Base-by-base conservation (phyloP, 2,888 invertebrate genomes). In the Phyllotreta cruciferae region DNA sequence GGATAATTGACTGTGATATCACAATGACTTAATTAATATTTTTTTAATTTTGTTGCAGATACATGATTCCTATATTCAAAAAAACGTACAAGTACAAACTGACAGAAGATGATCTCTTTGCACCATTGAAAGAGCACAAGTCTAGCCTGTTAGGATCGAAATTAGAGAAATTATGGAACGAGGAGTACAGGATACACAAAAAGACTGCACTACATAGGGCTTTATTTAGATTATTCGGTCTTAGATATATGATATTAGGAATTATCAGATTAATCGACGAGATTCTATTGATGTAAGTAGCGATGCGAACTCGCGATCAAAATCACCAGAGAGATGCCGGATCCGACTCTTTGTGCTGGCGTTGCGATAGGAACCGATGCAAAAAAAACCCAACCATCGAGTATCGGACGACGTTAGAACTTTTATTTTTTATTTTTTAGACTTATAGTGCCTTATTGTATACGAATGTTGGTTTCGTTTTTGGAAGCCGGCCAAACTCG, bases 1-100 rank as follows among this genome's bases (percentile, higher is more conserved):
- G 24, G 24, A 24, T 24, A 24, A 4, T 24, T 24, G 4, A 4
- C 24, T 1, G 4, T 24, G 4, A 24, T 24, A 24, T 24, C 24
- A 24, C 24, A 24, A 24, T 24, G 24, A 3, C 24, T n/a, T n/a
- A n/a, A 24, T 24, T 24, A 24, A 24, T 24, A 24, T 24, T 24
- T 24, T 24, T 60, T 58, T 39, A 56, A 45, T 56, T 65, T 56
- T 66, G 70, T 80, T 83, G n/a, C 75, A 89, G 90, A 81, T 94
- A 92, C 88, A 88, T 91, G 72, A 83, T 91, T 74, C 89, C 89
- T 4, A 81, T 91, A 66, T 93, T 93, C 78, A 87, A 86, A 72
- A 86, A 86, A 73, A 92, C 92, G 0, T 86, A 86, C 70, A 85
- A 83, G 67, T 86, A 89, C 68, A 87, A 89, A 64, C 79, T 94